Base-by-base conservation (phyloP, 1,140 invertebrate species). In the Hermatobates lingyangjiaoensis region DNA sequence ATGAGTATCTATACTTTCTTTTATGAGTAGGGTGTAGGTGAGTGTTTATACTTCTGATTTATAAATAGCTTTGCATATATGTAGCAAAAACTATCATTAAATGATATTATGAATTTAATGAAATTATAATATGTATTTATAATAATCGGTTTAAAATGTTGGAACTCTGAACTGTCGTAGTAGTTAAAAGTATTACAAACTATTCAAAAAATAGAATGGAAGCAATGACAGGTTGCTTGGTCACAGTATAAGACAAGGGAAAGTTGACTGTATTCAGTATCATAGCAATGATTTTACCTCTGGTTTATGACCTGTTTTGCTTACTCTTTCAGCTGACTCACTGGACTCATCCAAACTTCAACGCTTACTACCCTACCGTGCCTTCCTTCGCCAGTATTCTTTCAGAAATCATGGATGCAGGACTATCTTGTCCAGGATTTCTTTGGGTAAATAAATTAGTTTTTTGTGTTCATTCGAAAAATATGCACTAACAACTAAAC, bases 331-430 rank as follows among this genome's bases (percentile, higher is more conserved):
- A 87, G 83, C 67, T 88, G n/a, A 95, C 91, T 0, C 87, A 95
- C 61, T 98, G 93, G 93, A 81, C 88, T 60, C 88, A 85, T 34
- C 93, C 92, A 1, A 74, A 87, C 58, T 97, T 96, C 64, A 86
- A 94, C 60, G 91, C 90, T 0, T 97, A 89, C 62, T 97, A 83
- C 66, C 89, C 90, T 3, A 81, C 87, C 0, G 81, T 71, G 2
- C 78, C 77, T 60, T 88, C 84, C 1, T 96, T 82, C 68, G 83
- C 91, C 2, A 79, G 83, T 1, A 79, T 95, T 34, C 74, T 94
- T 12, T 93, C 83, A 0, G 89, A 93, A 60, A 79, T 97, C 58
- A 63, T 98, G 10, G 77, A 79, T 48, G 77, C 78, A 55, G 87
- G 82, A 3, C 74, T 97, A 30, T 79, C 80, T 10, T 78, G 82